Evolutionary conservation across 2,113 vertebrate genomes (phyloP), one percentile per base, ranked within the genome.

Genomic region (Micronycteris hirsuta): DNA sequence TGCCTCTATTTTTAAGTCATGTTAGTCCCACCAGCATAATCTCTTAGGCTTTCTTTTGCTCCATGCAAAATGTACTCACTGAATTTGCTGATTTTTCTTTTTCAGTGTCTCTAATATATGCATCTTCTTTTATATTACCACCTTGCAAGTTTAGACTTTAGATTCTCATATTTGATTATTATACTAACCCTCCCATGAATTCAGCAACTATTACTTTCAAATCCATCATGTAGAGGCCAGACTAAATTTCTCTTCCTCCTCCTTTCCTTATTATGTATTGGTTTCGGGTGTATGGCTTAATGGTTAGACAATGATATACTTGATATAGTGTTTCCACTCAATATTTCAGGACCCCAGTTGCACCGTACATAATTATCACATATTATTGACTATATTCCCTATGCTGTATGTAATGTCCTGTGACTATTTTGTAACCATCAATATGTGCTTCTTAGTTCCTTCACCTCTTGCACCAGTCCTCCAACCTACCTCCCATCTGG

Each of bases 1-100:
- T 76, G 45, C 31, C 89, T 93, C 73, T 91, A 19, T 86, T 91
- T 77, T 93, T 76, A 96, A 94, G 84, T 86, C 86, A 74, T 63
- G 13, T 83, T 41, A 81, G 36, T 45, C 22, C 80, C 19, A 49
- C 20, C 33, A 24, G 70, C 45, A 54, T 13, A 70, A 52, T 78
- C n/a, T 77, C 41, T 65, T 76, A 94, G 70, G 68, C 41, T 13
- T 70, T 83, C 67, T 47, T 89, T 93, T 83, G 41, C n/a, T 77
- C 38, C 61, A 24, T 56, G 63, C 15, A 94, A 86, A 94, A 78
- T 11, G 38, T 24, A 71, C n/a, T 56, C 20, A 41, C 56, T 70
- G 16, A 94, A 56, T 91, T 95, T 65, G 49, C 63, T 89, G 28
- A 20, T 33, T 92, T 91, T 91, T 80, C 31, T 73, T 96, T 91